Base-by-base conservation (phyloP, 2,797 vertebrate species). In the Choloepus didactylus region DNA sequence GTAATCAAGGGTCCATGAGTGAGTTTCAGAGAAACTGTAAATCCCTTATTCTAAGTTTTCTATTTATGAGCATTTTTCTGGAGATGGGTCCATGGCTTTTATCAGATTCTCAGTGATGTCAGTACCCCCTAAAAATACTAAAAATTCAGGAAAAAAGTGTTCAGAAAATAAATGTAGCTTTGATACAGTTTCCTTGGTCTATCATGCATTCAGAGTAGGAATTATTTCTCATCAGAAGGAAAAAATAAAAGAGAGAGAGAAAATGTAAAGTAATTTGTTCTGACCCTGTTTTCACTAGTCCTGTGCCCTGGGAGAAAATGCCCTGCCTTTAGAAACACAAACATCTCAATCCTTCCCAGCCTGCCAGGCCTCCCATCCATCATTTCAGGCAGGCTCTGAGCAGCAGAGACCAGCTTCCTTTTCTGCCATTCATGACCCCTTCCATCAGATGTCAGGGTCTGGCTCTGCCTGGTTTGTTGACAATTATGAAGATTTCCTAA, bases 251-350 rank as follows among this genome's bases (percentile, higher is more conserved):
- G 49, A 75, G 15, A 67, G 11, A 91, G 51, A 92, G 44, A 91
- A 90, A 95, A 95, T 60, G 59, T 87, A 73, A 94, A 95, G 80
- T 35, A 83, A 95, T 96, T 95, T 96, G 75, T 96, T 81, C 86
- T 89, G 80, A 95, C 83, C 95, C 91, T 84, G 54, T 94, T 88
- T 83, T 93, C 46, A 80, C 75, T 23, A 92, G 38, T 83, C 88
- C 85, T 54, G 38, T 77, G 70, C 91, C 95, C 92, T 70, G 44
- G 62, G 62, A 94, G 88, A 89, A 97, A 97, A 93, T 73, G 70
- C 56, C 75, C 49, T 84, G 93, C 83, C 87, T 95, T 84, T 86
- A 41, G 76, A 95, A 97, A 89, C 81, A 76, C 38, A 96, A 95
- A 90, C 64, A 83, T 77, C 86, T 91, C 95, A 89, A 87, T 94